Base-by-base conservation (phyloP, 2,888 invertebrate genomes). In the Oligia latruncula region DNA sequence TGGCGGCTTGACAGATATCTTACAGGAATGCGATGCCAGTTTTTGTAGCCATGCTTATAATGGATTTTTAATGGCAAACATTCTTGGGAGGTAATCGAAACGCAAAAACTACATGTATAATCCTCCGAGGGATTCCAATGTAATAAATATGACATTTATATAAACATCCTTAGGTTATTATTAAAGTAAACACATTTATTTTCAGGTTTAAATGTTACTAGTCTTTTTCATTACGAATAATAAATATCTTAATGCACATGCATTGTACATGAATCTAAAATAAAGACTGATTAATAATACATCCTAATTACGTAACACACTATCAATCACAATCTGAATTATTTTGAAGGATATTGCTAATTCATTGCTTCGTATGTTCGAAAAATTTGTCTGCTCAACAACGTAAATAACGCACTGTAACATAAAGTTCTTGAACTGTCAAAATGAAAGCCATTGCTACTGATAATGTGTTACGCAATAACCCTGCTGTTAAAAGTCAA, bases 51-150 rank as follows among this genome's bases (percentile, higher is more conserved):
- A 70, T 49, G 58, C 43, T 71, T 81, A 60, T 89, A 86, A 89
- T 89, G 88, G 81, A 83, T 83, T 85, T 88, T 89, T 89, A 89
- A 88, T 89, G 87, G 79, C 85, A 71, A 81, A 83, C 78, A 86
- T 88, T 86, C 87, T 77, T 86, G 85, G 77, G 84, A 85, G 78
- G 81, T 84, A 80, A 88, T 85, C 81, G 78, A 80, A 77, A 86
- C 78, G 80, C 81, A 87, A 88, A 86, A 84, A 82, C 71, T 72
- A 77, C 84, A 71, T 49, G 72, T 73, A 78, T 70, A 72, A 71
- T 86, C n/a, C 67, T 55, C 67, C 35, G 55, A 68, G n/a, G 77
- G 77, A 87, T 87, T 78, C 81, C 85, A 73, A 46, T 70, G 71
- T 74, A 80, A 84, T 81, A 81, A 84, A 84, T 81, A 77, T 74